Evolutionary conservation across 1,140 invertebrate genomes (phyloP).

Genomic region (Frieseomelitta varia): DNA sequence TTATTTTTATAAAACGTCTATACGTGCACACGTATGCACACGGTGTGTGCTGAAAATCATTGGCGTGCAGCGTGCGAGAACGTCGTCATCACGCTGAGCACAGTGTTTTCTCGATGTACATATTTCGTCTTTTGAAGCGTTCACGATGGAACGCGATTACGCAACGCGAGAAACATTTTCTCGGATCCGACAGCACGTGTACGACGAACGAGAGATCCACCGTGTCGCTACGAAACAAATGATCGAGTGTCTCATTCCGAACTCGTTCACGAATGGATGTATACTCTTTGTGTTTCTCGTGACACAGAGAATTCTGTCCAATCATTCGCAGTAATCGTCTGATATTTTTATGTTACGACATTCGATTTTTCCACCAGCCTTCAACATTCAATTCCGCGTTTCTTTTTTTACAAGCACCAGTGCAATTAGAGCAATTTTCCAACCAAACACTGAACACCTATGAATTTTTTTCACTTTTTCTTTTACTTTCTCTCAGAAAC

Average conservation of each 20-base stretch:
- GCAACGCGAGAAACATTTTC: neutral
- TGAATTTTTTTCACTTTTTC: neutral
- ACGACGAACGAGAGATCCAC: neutral
- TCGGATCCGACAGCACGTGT: neutral
- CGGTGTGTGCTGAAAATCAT: slow-evolving; percentile 18
- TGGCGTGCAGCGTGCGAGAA: too few relatives aligned
- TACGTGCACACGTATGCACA: neutral
- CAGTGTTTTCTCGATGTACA: neutral
- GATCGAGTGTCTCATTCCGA: neutral
- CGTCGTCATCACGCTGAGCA: neutral
- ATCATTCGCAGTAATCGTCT: neutral
- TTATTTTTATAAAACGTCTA: slow-evolving; percentile 28
- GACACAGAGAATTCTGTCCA: neutral
- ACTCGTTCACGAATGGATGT: neutral
- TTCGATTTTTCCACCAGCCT: neutral
- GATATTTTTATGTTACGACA: neutral
- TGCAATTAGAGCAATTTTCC: neutral
- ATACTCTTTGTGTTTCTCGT: neutral
- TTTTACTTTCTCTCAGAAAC: too few relatives aligned
- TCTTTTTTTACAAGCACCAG: neutral
- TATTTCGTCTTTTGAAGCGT: neutral
- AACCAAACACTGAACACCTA: too few relatives aligned
- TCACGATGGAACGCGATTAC: neutral
- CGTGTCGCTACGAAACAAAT: too few relatives aligned
- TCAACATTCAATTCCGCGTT: neutral